A percentile compares a stretch with the other conserved stretches of the same genome.
Evolutionary conservation across 2,113 vertebrate genomes (phyloP).

Genomic region (Ancistrus triradiatus): DNA sequence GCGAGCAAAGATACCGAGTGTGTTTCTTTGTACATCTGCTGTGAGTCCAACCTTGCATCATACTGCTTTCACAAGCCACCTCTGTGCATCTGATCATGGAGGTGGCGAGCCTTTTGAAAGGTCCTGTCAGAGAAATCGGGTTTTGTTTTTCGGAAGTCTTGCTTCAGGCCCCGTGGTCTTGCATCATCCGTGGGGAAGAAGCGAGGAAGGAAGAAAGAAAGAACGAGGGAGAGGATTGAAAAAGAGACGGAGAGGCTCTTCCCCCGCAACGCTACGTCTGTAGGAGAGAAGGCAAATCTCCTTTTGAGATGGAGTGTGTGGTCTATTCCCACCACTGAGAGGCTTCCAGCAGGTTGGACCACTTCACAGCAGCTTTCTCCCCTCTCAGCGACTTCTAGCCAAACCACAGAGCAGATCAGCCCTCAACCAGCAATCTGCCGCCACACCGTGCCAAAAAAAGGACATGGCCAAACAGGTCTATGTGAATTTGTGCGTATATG

Average conservation of each 20-base stretch:
- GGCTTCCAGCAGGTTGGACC: slow-evolving; percentile 39
- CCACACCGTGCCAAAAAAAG: slow-evolving; percentile 33
- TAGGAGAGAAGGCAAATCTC: slow-evolving; percentile 37
- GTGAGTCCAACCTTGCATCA: slow-evolving; percentile 76
- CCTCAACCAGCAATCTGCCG: slow-evolving; percentile 9
- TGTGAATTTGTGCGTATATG: slow-evolving; percentile 11
- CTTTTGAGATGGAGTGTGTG: slow-evolving; percentile 31
- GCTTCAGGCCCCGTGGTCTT: slow-evolving; percentile 67
- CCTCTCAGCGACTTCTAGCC: slow-evolving; percentile 19
- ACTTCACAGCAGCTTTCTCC: slow-evolving; percentile 31
- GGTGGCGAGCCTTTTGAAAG: slow-evolving; percentile 66
- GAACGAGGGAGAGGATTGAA: slow-evolving; percentile 56
- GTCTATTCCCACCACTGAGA: slow-evolving; percentile 35
- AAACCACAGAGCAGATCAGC: slow-evolving; percentile 20
- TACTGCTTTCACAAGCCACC: slow-evolving; percentile 62
- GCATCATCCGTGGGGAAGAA: slow-evolving; percentile 70
- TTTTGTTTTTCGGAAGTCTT: slow-evolving; percentile 66
- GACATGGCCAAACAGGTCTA: slow-evolving; percentile 21
- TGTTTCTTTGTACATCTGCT: slow-evolving; percentile 55
- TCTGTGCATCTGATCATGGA: slow-evolving; percentile 68
- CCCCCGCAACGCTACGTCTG: slow-evolving; percentile 42
- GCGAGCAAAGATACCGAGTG: slow-evolving; percentile 35
- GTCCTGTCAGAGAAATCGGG: slow-evolving; percentile 69
- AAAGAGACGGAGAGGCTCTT: slow-evolving; percentile 46
- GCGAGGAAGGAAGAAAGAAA: slow-evolving; percentile 55